Base-by-base conservation (phyloP, 1,140 invertebrate species). In the Lasioglossum albipes region DNA sequence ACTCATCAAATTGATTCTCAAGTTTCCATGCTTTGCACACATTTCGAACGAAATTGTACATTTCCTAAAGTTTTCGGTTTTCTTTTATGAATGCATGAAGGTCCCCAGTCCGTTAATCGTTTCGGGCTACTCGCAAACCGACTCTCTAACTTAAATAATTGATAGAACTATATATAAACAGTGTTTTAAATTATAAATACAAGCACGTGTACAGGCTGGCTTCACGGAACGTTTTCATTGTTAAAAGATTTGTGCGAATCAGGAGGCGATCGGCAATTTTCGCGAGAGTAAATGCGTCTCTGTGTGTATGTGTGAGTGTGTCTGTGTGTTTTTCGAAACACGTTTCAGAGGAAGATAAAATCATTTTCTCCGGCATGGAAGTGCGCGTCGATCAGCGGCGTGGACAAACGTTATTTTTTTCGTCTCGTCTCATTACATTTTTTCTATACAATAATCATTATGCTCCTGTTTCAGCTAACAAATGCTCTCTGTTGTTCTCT, bases 301-400 rank as follows among this genome's bases (percentile, higher is more conserved):
- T 12, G 20, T n/a, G 57, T n/a, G 57, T n/a, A 7, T 9, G 57
- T 2, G 20, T 9, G 57, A 2, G 20, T 59, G 20, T n/a, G 57
- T 7, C 5, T 59, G 20, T n/a, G 57, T n/a, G 6, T 69, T 4
- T 7, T 16, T 45, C 36, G 36, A 36, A 20, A 45, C 3, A 12
- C 31, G 27, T 36, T 52, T 42, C 13, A 12, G 42, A 80, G n/a
- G 27, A 81, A 69, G 12, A n/a, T 52, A 42, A 18, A 65, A 18
- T 68, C 62, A 67, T 41, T 13, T 67, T 61, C 52, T 62, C 0
- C 12, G 9, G 41, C 45, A 62, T 69, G 65, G 31, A 74, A 75
- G 72, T 80, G 78, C 72, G 78, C 78, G 36, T 80, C 64, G 54
- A 79, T 75, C 79, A 80, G 79, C 79, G 73, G 79, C 73, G 31